Evolutionary conservation across 1,140 invertebrate species (phyloP).

Genomic region (Marisa cornuarietis): DNA sequence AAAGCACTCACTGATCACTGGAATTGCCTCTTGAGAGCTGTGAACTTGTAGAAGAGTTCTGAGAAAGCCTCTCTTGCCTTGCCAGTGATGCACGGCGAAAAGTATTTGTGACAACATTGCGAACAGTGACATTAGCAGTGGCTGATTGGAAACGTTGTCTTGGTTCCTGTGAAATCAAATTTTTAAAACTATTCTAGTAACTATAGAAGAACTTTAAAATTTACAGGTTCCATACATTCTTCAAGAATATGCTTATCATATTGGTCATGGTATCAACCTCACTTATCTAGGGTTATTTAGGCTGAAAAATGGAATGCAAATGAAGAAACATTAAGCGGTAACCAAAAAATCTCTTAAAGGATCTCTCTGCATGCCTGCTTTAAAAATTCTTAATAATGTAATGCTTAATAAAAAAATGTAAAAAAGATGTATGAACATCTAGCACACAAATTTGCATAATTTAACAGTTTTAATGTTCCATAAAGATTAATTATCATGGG

Average conservation of each 20-base stretch:
- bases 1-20: background rate
- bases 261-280: too few relatives aligned
- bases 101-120: slow-evolving; percentile 32
- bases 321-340: background rate
- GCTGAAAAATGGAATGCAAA: too few relatives aligned
- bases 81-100: slow-evolving; percentile 31
- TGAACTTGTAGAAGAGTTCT: slow-evolving; percentile 6
- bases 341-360: background rate
- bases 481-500: background rate
- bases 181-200: background rate
- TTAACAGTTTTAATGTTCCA: background rate
- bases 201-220: background rate
- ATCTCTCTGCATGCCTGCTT: background rate
- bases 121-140: slow-evolving; percentile 35
- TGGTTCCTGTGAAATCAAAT: slow-evolving; percentile 30
- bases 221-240: background rate
- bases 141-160: slow-evolving; percentile 37
- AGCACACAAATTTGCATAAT: background rate
- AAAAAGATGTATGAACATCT: background rate
- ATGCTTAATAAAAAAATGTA: background rate
- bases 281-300: background rate
- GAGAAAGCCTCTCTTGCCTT: slow-evolving; percentile 18
- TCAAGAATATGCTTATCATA: too few relatives aligned
- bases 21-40: background rate
- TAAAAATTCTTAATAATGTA: background rate